Percentiles rank a stretch among this genome's conserved stretches.
phyloP scores from a whole-genome alignment of 2,797 vertebrate species.

The Channallabes apus region DNA sequence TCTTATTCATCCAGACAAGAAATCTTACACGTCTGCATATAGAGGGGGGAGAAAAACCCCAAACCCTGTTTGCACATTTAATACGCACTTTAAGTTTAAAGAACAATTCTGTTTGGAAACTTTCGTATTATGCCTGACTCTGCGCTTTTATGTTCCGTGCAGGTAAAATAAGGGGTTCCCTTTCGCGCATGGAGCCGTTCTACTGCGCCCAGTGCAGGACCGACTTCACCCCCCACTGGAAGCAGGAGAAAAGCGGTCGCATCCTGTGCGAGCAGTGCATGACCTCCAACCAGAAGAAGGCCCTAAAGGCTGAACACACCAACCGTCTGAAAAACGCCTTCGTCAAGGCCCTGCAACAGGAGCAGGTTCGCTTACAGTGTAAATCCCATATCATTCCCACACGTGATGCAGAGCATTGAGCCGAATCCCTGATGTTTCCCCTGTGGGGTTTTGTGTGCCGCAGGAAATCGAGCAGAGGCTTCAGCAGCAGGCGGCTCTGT shows the following conservation, averaged over 20 bases:
- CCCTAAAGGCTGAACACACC: constrained; percentile 84
- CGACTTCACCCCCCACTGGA: constrained; percentile 88
- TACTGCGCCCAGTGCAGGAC: constrained; percentile 84
- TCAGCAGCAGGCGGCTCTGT: constrained; percentile 81
- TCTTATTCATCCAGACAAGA: neutral
- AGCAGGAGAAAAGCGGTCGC: constrained; percentile 84
- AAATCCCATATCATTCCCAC: neutral
- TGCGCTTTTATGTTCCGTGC: neutral
- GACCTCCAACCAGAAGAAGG: constrained; percentile 88
- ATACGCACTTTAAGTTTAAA: neutral
- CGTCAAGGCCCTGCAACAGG: constrained; percentile 85
- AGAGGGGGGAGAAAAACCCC: neutral
- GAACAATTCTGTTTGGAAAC: neutral
- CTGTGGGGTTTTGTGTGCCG: neutral
- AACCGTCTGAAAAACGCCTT: constrained; percentile 87
- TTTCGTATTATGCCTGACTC: neutral
- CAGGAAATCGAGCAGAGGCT: constrained; percentile 86
- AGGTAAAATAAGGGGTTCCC: constrained; percentile 78
- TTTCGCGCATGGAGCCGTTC: constrained; percentile 81
- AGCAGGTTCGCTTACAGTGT: constrained; percentile 70
- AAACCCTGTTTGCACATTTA: neutral
- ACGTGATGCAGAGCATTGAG: neutral
- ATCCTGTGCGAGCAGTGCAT: constrained; percentile 87
- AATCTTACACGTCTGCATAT: neutral
- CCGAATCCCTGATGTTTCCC: neutral